Conservation (phyloP, 2,113 vertebrate species). For the Bolborhynchus lineola region DNA sequence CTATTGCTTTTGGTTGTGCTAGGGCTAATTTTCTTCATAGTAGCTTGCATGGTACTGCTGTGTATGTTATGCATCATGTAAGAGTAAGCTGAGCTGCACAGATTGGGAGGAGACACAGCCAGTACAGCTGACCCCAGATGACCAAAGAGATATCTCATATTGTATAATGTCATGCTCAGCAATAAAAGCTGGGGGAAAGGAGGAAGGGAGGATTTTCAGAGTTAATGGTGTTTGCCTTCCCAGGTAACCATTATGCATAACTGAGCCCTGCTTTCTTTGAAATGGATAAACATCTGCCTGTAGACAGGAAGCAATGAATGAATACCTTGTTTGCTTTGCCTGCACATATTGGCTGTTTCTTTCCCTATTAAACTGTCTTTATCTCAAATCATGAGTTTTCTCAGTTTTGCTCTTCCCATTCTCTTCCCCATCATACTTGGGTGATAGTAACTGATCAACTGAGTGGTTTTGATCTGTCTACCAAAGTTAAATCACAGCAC, state of each 20-base stretch:
- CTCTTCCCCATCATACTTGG: neutral
- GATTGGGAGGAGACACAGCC: neutral
- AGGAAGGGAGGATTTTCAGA: neutral
- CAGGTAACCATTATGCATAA: neutral
- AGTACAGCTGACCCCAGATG: neutral
- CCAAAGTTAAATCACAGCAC: neutral
- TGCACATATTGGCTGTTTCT: neutral
- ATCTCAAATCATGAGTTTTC: neutral
- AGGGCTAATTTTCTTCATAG: neutral
- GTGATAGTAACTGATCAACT: fast-evolving
- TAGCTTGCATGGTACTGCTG: neutral
- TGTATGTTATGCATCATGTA: neutral
- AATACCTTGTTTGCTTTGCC: neutral
- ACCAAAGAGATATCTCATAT: neutral
- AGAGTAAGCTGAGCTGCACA: neutral
- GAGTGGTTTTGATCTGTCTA: neutral
- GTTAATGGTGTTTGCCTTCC: neutral
- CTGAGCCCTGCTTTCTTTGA: neutral
- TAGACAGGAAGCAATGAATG: neutral
- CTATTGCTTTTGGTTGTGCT: neutral
- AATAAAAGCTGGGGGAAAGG: neutral
- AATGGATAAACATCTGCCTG: neutral
- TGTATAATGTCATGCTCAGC: neutral
- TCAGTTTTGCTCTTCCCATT: neutral
- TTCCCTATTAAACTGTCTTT: neutral